These are phyloP conservation scores for Drosophila grimshawi DNA, from an alignment of 1,140 invertebrate genomes.

Conservation along the genomic window DNA sequence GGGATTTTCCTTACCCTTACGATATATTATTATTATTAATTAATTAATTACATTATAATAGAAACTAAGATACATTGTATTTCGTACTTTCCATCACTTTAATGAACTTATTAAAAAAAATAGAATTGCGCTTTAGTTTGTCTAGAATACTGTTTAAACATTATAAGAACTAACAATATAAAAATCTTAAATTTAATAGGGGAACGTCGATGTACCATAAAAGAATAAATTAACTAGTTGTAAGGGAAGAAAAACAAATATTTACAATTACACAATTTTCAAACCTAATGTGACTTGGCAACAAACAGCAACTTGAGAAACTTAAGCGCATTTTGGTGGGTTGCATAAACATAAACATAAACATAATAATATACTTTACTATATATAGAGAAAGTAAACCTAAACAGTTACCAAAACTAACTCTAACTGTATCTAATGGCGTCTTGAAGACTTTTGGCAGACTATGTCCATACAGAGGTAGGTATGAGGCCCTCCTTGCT, in stretches of 20 bases:
- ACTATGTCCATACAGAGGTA: slow-evolving; percentile 90
- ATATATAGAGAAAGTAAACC: slow-evolving; percentile 4
- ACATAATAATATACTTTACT: neutral
- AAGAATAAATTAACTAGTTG: slow-evolving; percentile 64
- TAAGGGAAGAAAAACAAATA: slow-evolving; percentile 35
- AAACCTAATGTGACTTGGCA: slow-evolving; percentile 51
- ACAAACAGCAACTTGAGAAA: slow-evolving; percentile 56
- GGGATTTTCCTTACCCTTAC: neutral
- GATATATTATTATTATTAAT: neutral
- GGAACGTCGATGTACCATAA: slow-evolving; percentile 54
- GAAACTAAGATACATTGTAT: neutral
- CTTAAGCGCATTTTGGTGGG: slow-evolving; percentile 71
- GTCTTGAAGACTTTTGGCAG: slow-evolving; percentile 65
- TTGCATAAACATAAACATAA: slow-evolving; percentile 10
- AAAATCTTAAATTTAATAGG: slow-evolving; percentile 46
- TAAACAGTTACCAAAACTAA: slow-evolving; percentile 1
- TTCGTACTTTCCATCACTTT: slow-evolving; percentile 56
- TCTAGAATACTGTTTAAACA: slow-evolving; percentile 76
- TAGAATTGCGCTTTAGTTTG: slow-evolving; percentile 52
- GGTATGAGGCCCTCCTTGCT: slow-evolving; percentile 94
- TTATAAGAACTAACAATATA: slow-evolving; percentile 56
- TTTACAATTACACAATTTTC: slow-evolving; percentile 28
- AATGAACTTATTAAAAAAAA: slow-evolving; percentile 32
- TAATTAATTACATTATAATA: neutral
- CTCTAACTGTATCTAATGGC: slow-evolving; percentile 31